A percentile compares a stretch with the other conserved stretches of the same genome.
These are phyloP conservation scores for Smutsia temminckii DNA, from an alignment of 2,797 vertebrate species.

Conservation along the genomic window DNA sequence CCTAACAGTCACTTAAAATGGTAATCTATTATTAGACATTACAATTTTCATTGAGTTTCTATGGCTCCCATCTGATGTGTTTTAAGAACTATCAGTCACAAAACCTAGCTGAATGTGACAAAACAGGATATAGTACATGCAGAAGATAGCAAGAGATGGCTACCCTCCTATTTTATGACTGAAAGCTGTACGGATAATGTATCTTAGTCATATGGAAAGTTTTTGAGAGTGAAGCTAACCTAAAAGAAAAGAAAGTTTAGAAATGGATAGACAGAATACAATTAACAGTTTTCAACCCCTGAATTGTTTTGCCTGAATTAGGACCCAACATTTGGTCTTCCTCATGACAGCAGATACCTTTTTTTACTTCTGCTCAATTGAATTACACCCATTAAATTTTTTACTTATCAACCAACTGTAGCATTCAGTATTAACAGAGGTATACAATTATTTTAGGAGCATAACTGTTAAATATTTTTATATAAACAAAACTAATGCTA, in stretches of 20 bases:
- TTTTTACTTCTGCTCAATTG: neutral
- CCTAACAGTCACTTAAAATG: neutral
- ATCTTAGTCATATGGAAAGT: neutral
- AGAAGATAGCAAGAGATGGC: neutral
- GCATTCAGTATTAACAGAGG: neutral
- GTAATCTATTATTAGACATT: neutral
- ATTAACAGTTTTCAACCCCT: neutral
- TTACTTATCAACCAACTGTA: slow-evolving; percentile 17
- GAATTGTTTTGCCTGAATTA: neutral
- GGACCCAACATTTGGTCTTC: neutral
- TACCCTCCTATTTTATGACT: neutral
- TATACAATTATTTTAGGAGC: neutral
- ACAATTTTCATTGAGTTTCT: neutral
- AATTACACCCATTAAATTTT: slow-evolving; percentile 27
- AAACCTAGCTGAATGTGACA: neutral
- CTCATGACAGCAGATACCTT: neutral
- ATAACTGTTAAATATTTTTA: neutral
- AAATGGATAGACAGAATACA: neutral
- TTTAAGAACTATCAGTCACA: neutral
- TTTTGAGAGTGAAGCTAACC: neutral
- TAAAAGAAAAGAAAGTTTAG: neutral
- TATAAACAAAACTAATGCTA: slow-evolving; percentile 33
- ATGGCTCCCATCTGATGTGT: neutral
- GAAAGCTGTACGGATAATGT: neutral
- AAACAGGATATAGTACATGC: neutral